phyloP scores from a whole-genome alignment of 2,113 vertebrate genomes.

The Cynopterus brachyotis region DNA sequence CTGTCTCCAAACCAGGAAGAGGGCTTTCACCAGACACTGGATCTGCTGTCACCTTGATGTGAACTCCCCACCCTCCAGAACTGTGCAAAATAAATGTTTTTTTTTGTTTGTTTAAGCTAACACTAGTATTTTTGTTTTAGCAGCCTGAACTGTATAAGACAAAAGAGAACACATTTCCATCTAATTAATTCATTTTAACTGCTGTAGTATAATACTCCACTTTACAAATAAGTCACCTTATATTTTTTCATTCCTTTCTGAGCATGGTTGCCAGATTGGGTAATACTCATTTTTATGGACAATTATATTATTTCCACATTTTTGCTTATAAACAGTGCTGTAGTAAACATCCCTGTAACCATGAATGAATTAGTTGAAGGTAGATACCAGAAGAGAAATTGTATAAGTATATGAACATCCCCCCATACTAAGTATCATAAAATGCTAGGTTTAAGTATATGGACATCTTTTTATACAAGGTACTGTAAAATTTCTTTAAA shows the following conservation, averaged over 20 bases:
- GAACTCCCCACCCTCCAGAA: neutral
- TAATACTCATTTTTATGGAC: neutral
- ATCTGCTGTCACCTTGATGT: neutral
- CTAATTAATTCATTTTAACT: neutral
- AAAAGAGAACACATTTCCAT: neutral
- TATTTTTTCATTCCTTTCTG: neutral
- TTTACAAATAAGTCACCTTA: neutral
- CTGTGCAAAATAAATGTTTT: neutral
- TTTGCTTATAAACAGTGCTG: neutral
- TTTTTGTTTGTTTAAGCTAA: neutral
- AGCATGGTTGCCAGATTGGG: neutral
- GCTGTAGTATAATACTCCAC: neutral
- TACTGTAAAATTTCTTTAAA: neutral
- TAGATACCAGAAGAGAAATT: neutral
- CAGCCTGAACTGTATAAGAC: neutral
- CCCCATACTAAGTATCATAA: neutral
- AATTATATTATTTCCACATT: neutral
- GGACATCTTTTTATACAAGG: neutral
- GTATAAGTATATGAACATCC: neutral
- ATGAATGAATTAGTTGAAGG: neutral
- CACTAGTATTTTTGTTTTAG: neutral
- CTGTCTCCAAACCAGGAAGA: neutral
- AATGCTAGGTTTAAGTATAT: neutral
- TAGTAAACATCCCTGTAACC: neutral
- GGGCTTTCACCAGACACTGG: neutral